Evolutionary conservation across 2,113 vertebrate species (phyloP).

Genomic region (Oxyura jamaicensis): DNA sequence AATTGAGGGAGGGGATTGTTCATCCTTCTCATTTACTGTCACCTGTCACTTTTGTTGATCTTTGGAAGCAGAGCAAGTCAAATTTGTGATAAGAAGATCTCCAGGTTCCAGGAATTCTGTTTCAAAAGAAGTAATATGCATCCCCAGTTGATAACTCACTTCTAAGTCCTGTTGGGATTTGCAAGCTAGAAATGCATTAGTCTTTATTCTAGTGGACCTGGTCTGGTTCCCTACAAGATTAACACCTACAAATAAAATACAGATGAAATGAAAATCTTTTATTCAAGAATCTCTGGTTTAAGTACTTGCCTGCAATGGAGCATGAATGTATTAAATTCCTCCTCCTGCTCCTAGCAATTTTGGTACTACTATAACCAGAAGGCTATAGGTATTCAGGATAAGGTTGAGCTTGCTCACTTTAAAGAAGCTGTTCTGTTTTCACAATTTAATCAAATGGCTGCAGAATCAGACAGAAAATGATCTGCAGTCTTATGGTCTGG

Average conservation of each 20-base stretch:
- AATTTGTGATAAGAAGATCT: background rate
- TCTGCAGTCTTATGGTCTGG: background rate
- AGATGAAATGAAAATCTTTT: background rate
- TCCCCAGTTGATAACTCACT: rapidly evolving
- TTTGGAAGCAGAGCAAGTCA: background rate
- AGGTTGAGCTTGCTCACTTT: background rate
- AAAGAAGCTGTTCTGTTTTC: background rate
- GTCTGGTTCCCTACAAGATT: background rate
- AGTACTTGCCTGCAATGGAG: background rate
- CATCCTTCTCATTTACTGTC: background rate
- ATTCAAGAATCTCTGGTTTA: background rate
- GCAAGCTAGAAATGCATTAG: background rate
- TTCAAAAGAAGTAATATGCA: background rate
- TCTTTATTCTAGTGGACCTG: background rate
- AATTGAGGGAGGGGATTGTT: background rate
- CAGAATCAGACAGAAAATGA: background rate
- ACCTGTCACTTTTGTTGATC: background rate
- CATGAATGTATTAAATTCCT: background rate
- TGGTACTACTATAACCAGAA: background rate
- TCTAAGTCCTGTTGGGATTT: background rate
- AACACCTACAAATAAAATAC: background rate
- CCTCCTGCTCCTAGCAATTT: background rate
- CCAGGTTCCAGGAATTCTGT: background rate
- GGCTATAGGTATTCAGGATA: background rate
- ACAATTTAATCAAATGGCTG: background rate